Evolutionary conservation across 2,113 vertebrate genomes (phyloP), one percentile per base, ranked within the genome.

Genomic region (Oostethus manadensis): DNA sequence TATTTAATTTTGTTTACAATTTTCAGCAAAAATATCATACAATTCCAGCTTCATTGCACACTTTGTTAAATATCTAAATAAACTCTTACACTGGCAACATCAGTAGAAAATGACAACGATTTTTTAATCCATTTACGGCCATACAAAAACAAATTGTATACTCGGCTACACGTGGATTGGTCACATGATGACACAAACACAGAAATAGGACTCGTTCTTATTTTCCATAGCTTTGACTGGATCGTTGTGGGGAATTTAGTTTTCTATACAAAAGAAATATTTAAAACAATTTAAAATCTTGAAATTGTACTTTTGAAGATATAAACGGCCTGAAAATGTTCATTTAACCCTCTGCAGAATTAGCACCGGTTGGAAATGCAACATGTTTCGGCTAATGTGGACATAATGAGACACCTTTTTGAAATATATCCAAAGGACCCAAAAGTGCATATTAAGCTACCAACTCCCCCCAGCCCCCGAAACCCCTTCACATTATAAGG

Each of bases 31-130:
- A 89, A 83, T 87, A 89, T 87, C 60, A 75, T 82, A 86, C 86
- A 84, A 78, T 80, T 88, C 84, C 84, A 81, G 73, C 79, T 86
- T 51, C 67, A 77, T 84, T 82, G 68, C 75, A 83, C 68, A 82
- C 64, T 75, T 73, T 83, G 82, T 87, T 84, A 84, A 85, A 87
- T 86, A 89, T 64, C 85, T 86, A 88, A 88, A 88, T 87, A 87
- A 58, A 23, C 40, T 10, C 45, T 29, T 26, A 1, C 83, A 84
- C 74, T 65, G 71, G 64, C 58, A 66, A 74, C 70, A 57, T 80
- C 86, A 84, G 84, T 89, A 88, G 77, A 87, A 87, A 88, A 88
- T 85, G 83, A 87, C 82, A 84, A 76, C 73, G 74, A 42, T 73
- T 71, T 71, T 26, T 58, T 55, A 59, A 48, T n/a, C n/a, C 68